Percentiles rank a stretch among this genome's conserved stretches.
phyloP scores from a whole-genome alignment of 1,140 invertebrate genomes.

The Drosophila azteca region DNA sequence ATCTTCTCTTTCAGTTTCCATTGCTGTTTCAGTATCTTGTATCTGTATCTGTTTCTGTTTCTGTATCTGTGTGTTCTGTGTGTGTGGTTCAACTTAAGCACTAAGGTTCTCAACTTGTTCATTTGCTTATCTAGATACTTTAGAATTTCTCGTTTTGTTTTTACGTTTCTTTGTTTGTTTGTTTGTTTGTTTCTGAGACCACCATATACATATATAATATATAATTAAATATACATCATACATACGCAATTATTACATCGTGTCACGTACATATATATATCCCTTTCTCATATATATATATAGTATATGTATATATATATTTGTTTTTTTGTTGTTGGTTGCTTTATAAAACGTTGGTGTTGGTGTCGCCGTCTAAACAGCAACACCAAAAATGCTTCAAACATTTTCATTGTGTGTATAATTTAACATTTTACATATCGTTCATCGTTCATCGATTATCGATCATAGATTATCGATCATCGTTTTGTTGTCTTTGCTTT shows the following conservation, averaged over 20 bases:
- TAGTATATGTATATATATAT: slow-evolving; percentile 25
- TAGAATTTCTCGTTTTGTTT: slow-evolving; percentile 74
- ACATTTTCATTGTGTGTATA: slow-evolving; percentile 74
- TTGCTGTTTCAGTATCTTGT: background rate
- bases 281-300: slow-evolving; percentile 38
- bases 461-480: slow-evolving; percentile 29
- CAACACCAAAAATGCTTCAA: slow-evolving; percentile 78
- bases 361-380: slow-evolving; percentile 70
- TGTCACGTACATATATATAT: slow-evolving; percentile 49
- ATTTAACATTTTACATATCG: slow-evolving; percentile 60
- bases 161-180: slow-evolving; percentile 59
- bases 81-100: slow-evolving; percentile 63
- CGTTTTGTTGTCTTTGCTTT: slow-evolving; percentile 40
- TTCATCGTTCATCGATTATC: slow-evolving; percentile 11
- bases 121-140: slow-evolving; percentile 80
- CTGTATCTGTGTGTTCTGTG: slow-evolving; percentile 23
- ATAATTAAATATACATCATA: slow-evolving; percentile 65
- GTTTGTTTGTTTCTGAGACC: slow-evolving; percentile 50
- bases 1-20: slow-evolving; percentile 15
- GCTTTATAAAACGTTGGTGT: slow-evolving; percentile 75
- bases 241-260: slow-evolving; percentile 67
- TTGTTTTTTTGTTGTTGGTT: slow-evolving; percentile 49
- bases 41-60: slow-evolving; percentile 11
- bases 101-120: slow-evolving; percentile 70
- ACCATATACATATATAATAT: slow-evolving; percentile 73